Base-by-base conservation (phyloP, 1,140 invertebrate species). In the Chionoecetes opilio region DNA sequence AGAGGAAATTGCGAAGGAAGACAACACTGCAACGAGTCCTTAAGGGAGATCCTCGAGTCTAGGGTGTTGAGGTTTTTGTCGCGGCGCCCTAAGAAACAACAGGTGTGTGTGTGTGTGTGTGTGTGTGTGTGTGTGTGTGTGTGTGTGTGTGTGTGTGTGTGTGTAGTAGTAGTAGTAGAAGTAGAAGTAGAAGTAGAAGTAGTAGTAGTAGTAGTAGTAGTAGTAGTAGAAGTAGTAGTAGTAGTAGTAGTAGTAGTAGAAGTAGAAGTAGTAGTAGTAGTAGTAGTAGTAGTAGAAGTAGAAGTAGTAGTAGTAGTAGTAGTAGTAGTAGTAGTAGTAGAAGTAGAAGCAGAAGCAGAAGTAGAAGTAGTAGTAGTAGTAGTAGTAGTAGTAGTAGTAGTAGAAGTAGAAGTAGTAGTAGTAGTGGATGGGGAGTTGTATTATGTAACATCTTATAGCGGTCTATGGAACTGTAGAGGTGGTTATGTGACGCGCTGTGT, bases 281-380 rank as follows among this genome's bases (percentile, higher is more conserved):
- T n/a, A 82, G 75, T n/a, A 82, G 75, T n/a, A 82, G 75, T n/a
- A 82, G 75, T n/a, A 82, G 75, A 21, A 82, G 75, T n/a, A 82
- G 75, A 21, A 82, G 75, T n/a, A 82, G 75, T n/a, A 82, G 75
- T n/a, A 82, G 75, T n/a, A 82, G 75, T n/a, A 88, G 75, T n/a
- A 82, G 75, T n/a, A 82, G 75, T n/a, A 82, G 75, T n/a, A 82
- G 75, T n/a, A 82, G 75, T n/a, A 82, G 75, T n/a, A n/a, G n/a
- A n/a, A n/a, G n/a, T n/a, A n/a, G n/a, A n/a, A n/a, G n/a, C n/a
- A n/a, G n/a, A n/a, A n/a, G n/a, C n/a, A n/a, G n/a, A n/a, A n/a
- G n/a, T n/a, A n/a, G n/a, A n/a, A 82, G 75, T n/a, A 82, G 75
- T n/a, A 82, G 75, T n/a, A 82, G 75, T n/a, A 88, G 75, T n/a